phyloP scores from a whole-genome alignment of 2,797 vertebrate genomes.

The Poeciliopsis paucimaculata region DNA sequence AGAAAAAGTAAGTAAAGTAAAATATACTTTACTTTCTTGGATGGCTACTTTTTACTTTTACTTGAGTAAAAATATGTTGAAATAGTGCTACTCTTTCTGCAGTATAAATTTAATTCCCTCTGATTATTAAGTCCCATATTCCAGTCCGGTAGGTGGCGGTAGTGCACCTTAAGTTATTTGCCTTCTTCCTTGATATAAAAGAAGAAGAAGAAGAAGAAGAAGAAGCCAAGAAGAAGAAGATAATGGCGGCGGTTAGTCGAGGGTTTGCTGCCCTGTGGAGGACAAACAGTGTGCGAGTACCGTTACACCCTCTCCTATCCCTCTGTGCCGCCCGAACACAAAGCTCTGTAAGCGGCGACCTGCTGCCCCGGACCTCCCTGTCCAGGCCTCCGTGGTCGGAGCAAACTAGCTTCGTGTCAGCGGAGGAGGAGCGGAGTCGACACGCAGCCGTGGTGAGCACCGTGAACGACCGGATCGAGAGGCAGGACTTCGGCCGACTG shows the following conservation, averaged over 20 bases:
- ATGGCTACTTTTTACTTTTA: not conserved
- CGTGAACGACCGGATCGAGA: constrained; percentile 83
- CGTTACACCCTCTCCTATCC: not conserved
- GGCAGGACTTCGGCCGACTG: constrained; percentile 82
- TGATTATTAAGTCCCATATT: not conserved
- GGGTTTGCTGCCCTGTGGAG: constrained; percentile 50
- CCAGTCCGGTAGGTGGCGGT: not conserved
- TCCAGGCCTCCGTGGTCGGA: constrained; percentile 88
- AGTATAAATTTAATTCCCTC: too few species aligned
- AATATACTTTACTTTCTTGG: too few species aligned
- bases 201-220: not conserved
- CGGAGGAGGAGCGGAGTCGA: constrained; percentile 74
- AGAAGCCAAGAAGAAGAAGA: constrained; percentile 47
- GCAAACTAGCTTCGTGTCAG: constrained; percentile 58
- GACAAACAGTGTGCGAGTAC: constrained; percentile 26
- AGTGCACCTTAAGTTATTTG: not conserved
- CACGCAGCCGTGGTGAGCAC: constrained; percentile 80
- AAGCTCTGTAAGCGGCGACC: constrained; percentile 33
- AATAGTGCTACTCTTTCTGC: not conserved
- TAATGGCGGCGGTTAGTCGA: constrained; percentile 60
- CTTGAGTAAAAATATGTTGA: not conserved
- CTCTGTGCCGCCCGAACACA: constrained; percentile 24
- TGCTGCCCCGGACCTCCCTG: constrained; percentile 86
- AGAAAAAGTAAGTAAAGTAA: too few species aligned
- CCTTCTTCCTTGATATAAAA: too few species aligned